Conservation (phyloP, 2,797 vertebrate species). For the Yasuhikotakia modesta region DNA sequence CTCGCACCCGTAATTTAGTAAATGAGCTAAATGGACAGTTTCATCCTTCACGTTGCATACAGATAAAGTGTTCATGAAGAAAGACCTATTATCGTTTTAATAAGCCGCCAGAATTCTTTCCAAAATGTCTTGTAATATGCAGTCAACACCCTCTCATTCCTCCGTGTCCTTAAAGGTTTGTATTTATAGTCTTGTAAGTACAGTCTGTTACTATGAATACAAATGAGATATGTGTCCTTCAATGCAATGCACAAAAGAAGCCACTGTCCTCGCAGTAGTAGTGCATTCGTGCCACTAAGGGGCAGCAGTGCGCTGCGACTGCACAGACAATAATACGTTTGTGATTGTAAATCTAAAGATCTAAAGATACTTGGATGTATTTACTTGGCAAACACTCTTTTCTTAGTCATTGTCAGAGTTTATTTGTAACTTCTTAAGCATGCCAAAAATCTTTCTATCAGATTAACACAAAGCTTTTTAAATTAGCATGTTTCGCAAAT, state of each 20-base stretch:
- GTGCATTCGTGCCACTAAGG: conserved; percentile 49
- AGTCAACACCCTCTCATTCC: conserved; percentile 15
- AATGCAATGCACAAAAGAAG: conserved; percentile 48
- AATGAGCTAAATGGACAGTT: not conserved
- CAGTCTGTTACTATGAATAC: conserved; percentile 48
- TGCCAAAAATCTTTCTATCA: no score
- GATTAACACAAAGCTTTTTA: no score
- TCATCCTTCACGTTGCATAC: not conserved
- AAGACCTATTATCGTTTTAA: no score
- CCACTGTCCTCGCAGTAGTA: conserved; percentile 43
- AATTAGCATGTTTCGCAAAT: not conserved
- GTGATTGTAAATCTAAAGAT: no score
- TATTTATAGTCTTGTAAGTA: conserved; percentile 54
- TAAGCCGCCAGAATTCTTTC: not conserved
- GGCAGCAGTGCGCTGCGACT: conserved; percentile 49
- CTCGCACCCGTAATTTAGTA: no score
- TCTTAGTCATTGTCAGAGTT: no score
- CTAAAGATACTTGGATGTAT: no score
- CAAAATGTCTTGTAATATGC: conserved; percentile 16
- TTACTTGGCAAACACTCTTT: no score
- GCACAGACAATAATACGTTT: no score
- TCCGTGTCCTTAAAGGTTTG: not conserved
- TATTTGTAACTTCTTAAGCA: not conserved
- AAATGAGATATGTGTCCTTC: conserved; percentile 51
- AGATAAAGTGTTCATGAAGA: not conserved